A percentile compares a stretch with the other conserved stretches of the same genome.
phyloP scores from a whole-genome alignment of 2,888 invertebrate genomes.

The Gnatocerus cornutus region DNA sequence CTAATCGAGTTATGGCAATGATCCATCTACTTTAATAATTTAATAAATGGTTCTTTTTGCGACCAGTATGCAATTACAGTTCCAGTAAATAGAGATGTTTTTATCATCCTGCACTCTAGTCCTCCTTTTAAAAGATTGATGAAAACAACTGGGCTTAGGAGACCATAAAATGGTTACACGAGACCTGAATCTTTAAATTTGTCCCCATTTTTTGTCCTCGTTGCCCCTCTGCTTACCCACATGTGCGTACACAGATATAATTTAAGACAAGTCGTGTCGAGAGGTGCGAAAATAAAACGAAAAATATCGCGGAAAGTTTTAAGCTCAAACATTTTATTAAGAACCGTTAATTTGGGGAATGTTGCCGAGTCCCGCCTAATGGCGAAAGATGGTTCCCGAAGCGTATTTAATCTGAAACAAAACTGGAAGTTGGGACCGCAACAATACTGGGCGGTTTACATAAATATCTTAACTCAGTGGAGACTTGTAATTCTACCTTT shows the following conservation, averaged over 20 bases:
- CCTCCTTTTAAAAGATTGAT: slow-evolving; percentile 1
- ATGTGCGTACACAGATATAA: neutral
- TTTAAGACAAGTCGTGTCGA: no score
- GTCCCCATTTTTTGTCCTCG: neutral
- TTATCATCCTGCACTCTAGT: neutral
- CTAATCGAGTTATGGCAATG: slow-evolving; percentile 11
- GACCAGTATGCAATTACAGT: neutral
- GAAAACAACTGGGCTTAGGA: slow-evolving; percentile 4
- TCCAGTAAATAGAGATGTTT: neutral
- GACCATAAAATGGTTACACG: slow-evolving; percentile 7
- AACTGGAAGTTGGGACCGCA: slow-evolving; percentile 48
- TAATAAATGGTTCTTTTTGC: no score
- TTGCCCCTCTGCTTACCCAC: neutral
- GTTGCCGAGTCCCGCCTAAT: slow-evolving; percentile 25
- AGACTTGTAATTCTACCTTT: slow-evolving; percentile 70
- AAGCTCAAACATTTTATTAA: slow-evolving; percentile 23
- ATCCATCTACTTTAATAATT: neutral
- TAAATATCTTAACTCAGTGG: slow-evolving; percentile 69
- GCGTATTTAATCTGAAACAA: slow-evolving; percentile 45
- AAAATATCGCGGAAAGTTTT: slow-evolving; percentile 2
- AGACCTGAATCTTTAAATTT: slow-evolving; percentile 3
- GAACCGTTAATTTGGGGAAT: slow-evolving; percentile 32
- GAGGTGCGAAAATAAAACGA: no score
- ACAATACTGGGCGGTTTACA: slow-evolving; percentile 65
- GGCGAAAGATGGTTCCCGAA: slow-evolving; percentile 45